Base-by-base conservation (phyloP, 2,797 vertebrate genomes). In the Parambassis ranga region DNA sequence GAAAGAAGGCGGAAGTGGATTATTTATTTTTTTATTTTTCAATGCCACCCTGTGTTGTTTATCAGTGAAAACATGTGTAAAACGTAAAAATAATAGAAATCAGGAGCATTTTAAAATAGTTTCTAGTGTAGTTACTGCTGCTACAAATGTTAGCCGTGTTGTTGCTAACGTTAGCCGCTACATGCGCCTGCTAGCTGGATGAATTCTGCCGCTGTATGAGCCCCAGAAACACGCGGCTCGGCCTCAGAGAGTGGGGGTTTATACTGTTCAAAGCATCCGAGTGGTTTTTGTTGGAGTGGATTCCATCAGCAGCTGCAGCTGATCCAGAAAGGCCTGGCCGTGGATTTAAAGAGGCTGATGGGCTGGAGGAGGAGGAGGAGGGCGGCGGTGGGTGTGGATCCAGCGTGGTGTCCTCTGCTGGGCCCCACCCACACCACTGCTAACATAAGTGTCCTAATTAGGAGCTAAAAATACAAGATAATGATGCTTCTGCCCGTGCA, bases 391-490 rank as follows among this genome's bases (percentile, higher is more conserved):
- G 65, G 72, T 73, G 76, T 76, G 69, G 66, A 73, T 35, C 41
- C 71, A 64, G 81, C 82, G 14, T 77, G 83, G 39, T 42, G 14
- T 56, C 65, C 37, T 38, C 36, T 50, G 48, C n/a, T n/a, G 22
- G 24, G 65, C 73, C 63, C 80, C 82, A 41, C 84, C 84, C 84
- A 79, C 72, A 46, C 8, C 55, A 16, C 9, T 13, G n/a, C n/a
- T n/a, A n/a, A n/a, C n/a, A n/a, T n/a, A n/a, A n/a, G n/a, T n/a
- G n/a, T n/a, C n/a, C n/a, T n/a, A n/a, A n/a, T n/a, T n/a, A n/a
- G n/a, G n/a, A n/a, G n/a, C n/a, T n/a, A n/a, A n/a, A n/a, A n/a
- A n/a, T n/a, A n/a, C n/a, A n/a, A n/a, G n/a, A n/a, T n/a, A n/a
- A n/a, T n/a, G n/a, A n/a, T n/a, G n/a, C n/a, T n/a, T n/a, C n/a